phyloP scores from a whole-genome alignment of 2,888 invertebrate species.

The Eupithecia insigniata region DNA sequence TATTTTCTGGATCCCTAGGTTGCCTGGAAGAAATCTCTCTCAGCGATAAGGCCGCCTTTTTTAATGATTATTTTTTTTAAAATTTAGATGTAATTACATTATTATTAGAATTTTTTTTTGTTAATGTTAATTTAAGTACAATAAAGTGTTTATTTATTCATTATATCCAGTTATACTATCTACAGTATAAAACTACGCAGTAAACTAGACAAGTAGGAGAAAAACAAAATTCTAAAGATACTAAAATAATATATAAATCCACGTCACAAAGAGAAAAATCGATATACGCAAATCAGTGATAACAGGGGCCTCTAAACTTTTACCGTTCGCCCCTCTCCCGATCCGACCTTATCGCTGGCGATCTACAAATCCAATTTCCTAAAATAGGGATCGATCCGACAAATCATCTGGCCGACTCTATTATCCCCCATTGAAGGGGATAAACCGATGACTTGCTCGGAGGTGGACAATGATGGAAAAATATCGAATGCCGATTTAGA shows the following conservation, averaged over 20 bases:
- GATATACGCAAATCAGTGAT: constrained; percentile 82
- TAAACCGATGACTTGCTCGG: constrained; percentile 58
- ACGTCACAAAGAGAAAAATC: constrained; percentile 64
- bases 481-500: constrained; percentile 38
- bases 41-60: no score
- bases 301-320: constrained; percentile 73
- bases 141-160: no score
- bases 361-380: constrained; percentile 85
- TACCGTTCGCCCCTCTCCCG: constrained; percentile 60
- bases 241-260: constrained; percentile 59
- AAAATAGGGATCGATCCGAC: constrained; percentile 84
- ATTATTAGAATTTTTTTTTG: no score
- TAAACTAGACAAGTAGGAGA: constrained; percentile 5
- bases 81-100: no score
- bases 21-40: no score
- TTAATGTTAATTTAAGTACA: no score
- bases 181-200: neutral
- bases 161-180: neutral
- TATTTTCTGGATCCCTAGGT: no score
- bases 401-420: constrained; percentile 76
- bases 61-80: no score
- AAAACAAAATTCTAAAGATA: constrained; percentile 30
- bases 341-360: constrained; percentile 72
- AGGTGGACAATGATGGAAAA: constrained; percentile 48
- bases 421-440: constrained; percentile 55